These are phyloP conservation scores for Aphaenogaster ashmeadi DNA, from an alignment of 1,140 invertebrate genomes.

Conservation along the genomic window DNA sequence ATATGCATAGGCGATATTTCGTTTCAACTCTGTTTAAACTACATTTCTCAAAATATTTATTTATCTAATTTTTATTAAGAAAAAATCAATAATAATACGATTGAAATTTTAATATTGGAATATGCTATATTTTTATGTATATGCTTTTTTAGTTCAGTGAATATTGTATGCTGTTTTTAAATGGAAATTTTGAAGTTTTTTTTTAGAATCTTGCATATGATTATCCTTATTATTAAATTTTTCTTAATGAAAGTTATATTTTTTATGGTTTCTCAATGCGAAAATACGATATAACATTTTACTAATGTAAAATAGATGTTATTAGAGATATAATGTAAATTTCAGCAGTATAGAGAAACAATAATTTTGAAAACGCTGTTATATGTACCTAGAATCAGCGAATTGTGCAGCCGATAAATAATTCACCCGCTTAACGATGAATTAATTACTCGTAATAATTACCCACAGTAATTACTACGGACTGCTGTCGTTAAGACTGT, in stretches of 20 bases:
- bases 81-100: not conserved
- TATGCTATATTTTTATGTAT: not conserved
- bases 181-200: not conserved
- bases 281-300: not conserved
- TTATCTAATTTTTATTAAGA: slow-evolving; percentile 3
- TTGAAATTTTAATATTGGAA: not conserved
- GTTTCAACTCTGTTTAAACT: not conserved
- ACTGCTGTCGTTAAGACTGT: slow-evolving; percentile 44
- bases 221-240: not conserved
- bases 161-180: not conserved
- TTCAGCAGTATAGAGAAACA: not conserved
- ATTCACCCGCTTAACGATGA: slow-evolving; percentile 32
- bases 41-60: not conserved
- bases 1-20: not conserved
- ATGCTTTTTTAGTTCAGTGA: not conserved
- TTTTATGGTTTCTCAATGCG: not conserved
- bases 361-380: not conserved
- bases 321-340: not conserved
- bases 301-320: not conserved
- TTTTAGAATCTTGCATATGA: not conserved
- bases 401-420: slow-evolving; percentile 36
- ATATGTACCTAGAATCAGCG: not conserved
- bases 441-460: slow-evolving; percentile 59
- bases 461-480: slow-evolving; percentile 33
- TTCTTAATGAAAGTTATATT: not conserved